These are phyloP conservation scores for Zaprionus vittiger DNA, from an alignment of 1,140 invertebrate species.

Conservation along the genomic window DNA sequence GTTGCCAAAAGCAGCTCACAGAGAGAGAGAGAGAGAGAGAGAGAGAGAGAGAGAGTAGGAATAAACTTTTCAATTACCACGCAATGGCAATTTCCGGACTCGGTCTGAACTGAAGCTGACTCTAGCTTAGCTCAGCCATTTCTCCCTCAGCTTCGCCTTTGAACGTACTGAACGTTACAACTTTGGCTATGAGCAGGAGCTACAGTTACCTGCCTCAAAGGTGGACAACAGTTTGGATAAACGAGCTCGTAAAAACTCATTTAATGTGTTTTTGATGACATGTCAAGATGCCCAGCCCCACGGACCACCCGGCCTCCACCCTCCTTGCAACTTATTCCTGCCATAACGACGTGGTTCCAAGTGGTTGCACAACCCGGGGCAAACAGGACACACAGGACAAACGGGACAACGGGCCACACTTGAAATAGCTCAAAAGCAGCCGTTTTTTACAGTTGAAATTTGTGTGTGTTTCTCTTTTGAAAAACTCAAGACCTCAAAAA, in stretches of 20 bases:
- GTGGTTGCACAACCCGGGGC: slow-evolving; percentile 9
- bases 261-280: slow-evolving; percentile 84
- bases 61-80: slow-evolving; percentile 70
- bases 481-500: slow-evolving; percentile 32
- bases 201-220: slow-evolving; percentile 51
- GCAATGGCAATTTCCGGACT: slow-evolving; percentile 66
- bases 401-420: slow-evolving; percentile 12
- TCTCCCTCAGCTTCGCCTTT: not conserved
- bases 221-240: slow-evolving; percentile 77
- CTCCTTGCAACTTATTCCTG: not conserved
- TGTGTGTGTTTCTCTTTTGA: slow-evolving; percentile 36
- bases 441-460: slow-evolving; percentile 61
- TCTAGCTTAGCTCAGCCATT: slow-evolving; percentile 6
- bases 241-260: slow-evolving; percentile 79
- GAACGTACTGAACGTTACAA: too few species aligned
- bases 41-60: slow-evolving; percentile 3
- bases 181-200: slow-evolving; percentile 4
- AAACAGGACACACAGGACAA: not conserved
- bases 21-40: not conserved
- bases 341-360: slow-evolving; percentile 42
- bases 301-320: not conserved
- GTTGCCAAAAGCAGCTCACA: slow-evolving; percentile 49
- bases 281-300: slow-evolving; percentile 61
- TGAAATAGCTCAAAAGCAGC: slow-evolving; percentile 27
- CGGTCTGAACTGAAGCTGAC: slow-evolving; percentile 19